Conservation (phyloP, 2,888 invertebrate species). For the Lottia scabra region DNA sequence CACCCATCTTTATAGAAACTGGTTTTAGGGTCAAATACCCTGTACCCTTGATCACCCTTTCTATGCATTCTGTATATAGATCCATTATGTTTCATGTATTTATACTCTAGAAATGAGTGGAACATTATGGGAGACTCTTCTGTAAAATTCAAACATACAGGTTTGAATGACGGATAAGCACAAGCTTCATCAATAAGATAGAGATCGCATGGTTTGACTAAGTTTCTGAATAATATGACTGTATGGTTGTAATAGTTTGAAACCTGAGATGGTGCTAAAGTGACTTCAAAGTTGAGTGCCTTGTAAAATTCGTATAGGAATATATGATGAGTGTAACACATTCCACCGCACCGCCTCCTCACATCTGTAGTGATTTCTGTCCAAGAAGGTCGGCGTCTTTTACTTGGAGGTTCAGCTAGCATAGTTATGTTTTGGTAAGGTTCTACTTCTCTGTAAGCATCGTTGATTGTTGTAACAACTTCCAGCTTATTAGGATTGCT, state of each 20-base stretch:
- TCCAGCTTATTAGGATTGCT: neutral
- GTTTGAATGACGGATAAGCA: slow-evolving; percentile 36
- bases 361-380: slow-evolving; percentile 29
- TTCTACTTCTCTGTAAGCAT: slow-evolving; percentile 7
- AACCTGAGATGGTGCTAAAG: slow-evolving; percentile 24
- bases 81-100: slow-evolving; percentile 31
- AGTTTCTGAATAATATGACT: slow-evolving; percentile 25
- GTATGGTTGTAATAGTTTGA: slow-evolving; percentile 31
- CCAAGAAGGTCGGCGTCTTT: slow-evolving; percentile 26
- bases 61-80: slow-evolving; percentile 34
- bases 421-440: slow-evolving; percentile 34
- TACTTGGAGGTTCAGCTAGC: slow-evolving; percentile 15
- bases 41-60: slow-evolving; percentile 24
- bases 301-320: slow-evolving; percentile 31
- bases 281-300: slow-evolving; percentile 25
- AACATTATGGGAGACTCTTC: slow-evolving; percentile 29
- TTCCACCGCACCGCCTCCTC: slow-evolving; percentile 28
- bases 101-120: slow-evolving; percentile 37
- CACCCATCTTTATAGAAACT: neutral
- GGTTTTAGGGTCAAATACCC: neutral
- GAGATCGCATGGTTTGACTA: slow-evolving; percentile 30
- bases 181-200: slow-evolving; percentile 31
- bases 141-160: slow-evolving; percentile 31
- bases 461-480: neutral
- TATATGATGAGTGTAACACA: slow-evolving; percentile 36